Evolutionary conservation across 2,797 vertebrate species (phyloP).

Genomic region (Thaleichthys pacificus): DNA sequence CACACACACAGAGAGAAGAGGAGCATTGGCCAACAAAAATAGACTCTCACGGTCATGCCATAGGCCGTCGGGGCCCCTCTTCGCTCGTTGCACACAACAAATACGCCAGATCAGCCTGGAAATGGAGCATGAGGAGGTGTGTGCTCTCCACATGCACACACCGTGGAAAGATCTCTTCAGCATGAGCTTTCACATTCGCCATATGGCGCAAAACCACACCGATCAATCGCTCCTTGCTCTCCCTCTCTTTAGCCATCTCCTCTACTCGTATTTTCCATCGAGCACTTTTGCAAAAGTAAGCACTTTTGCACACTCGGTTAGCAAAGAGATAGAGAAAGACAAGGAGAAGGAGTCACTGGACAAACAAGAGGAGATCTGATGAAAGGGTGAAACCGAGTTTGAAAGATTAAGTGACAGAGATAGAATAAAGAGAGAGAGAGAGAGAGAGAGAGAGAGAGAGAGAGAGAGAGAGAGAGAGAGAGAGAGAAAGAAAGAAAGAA

Average conservation of each 20-base stretch:
- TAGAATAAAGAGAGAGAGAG: neutral
- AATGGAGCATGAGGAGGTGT: constrained; percentile 37
- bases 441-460: neutral
- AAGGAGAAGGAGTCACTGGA: neutral
- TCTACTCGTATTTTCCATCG: neutral
- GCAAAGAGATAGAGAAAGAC: neutral
- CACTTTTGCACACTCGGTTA: constrained; percentile 5
- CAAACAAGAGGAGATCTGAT: too few species aligned
- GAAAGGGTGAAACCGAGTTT: too few species aligned
- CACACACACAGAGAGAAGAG: neutral
- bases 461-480: neutral
- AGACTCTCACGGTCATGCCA: constrained; percentile 26
- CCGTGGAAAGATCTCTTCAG: constrained; percentile 6
- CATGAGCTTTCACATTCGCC: constrained; percentile 24
- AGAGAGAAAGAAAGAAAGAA: neutral
- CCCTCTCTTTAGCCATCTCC: constrained; percentile 1
- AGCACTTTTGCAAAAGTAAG: neutral
- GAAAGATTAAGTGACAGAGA: neutral
- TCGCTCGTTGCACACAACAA: constrained; percentile 26
- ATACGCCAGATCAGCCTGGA: constrained; percentile 34
- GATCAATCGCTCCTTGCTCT: constrained; percentile 13
- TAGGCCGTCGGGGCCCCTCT: constrained; percentile 16
- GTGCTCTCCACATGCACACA: constrained; percentile 19
- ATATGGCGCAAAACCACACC: constrained; percentile 10
- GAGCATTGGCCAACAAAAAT: constrained; percentile 38